Evolutionary conservation across 2,888 invertebrate genomes (phyloP).

Genomic region (Tetragonula carbonaria): DNA sequence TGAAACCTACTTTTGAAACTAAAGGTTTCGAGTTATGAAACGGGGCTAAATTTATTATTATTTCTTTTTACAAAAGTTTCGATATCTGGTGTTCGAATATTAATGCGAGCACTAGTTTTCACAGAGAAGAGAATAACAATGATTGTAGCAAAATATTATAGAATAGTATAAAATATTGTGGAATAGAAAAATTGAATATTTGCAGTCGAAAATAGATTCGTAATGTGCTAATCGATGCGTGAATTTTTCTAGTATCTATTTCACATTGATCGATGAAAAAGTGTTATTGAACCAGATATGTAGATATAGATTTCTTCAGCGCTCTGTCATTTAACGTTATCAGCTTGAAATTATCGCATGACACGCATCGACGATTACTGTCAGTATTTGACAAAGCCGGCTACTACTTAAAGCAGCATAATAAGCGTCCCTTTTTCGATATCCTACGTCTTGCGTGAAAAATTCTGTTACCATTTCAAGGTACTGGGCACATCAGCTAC

Average conservation of each 20-base stretch:
- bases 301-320: constrained; percentile 16
- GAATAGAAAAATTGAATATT: background rate
- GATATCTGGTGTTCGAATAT: no score
- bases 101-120: no score
- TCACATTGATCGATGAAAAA: background rate
- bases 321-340: constrained; percentile 45
- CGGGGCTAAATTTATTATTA: no score
- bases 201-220: background rate
- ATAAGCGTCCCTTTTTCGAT: constrained; percentile 27
- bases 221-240: background rate
- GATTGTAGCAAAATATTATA: no score
- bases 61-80: no score
- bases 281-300: constrained; percentile 1
- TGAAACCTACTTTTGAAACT: no score
- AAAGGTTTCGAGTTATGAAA: no score
- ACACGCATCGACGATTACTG: constrained; percentile 56
- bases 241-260: background rate
- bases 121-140: no score
- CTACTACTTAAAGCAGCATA: constrained; percentile 45
- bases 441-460: background rate
- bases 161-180: no score
- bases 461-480: constrained; percentile 26
- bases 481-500: background rate
- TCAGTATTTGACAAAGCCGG: constrained; percentile 51
- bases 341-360: constrained; percentile 41